phyloP scores from a whole-genome alignment of 2,113 vertebrate genomes.

The Calidris pugnax region DNA sequence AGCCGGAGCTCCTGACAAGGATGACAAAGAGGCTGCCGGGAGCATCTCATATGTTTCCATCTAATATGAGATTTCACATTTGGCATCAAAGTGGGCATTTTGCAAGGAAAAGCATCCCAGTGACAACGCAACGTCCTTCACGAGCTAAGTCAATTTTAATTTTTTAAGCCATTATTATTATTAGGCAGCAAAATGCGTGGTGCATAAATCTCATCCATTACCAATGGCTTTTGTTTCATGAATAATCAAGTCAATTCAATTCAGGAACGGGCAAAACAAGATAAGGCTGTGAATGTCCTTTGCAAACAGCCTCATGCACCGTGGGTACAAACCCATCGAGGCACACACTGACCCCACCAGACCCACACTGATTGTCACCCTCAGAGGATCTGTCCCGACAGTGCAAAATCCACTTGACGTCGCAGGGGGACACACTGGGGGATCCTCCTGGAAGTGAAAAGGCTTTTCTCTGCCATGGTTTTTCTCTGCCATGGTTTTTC shows the following conservation, averaged over 20 bases:
- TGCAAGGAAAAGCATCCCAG: not conserved
- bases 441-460: not conserved
- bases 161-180: not conserved
- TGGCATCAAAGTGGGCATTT: not conserved
- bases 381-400: not conserved
- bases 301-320: fast-evolving
- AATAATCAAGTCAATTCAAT: not conserved
- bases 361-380: not conserved
- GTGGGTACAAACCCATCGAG: fast-evolving
- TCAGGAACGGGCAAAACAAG: not conserved
- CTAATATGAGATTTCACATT: not conserved
- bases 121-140: not conserved
- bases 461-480: not conserved
- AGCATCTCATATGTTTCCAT: not conserved
- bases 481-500: too few species aligned
- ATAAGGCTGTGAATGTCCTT: not conserved
- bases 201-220: not conserved
- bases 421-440: too few species aligned
- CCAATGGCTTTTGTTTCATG: not conserved
- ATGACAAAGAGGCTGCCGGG: not conserved
- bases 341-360: too few species aligned
- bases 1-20: not conserved
- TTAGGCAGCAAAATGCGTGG: not conserved
- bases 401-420: not conserved
- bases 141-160: not conserved